These are phyloP conservation scores for Campopleginae sp. DNA, from an alignment of 2,888 invertebrate species.

Conservation along the genomic window DNA sequence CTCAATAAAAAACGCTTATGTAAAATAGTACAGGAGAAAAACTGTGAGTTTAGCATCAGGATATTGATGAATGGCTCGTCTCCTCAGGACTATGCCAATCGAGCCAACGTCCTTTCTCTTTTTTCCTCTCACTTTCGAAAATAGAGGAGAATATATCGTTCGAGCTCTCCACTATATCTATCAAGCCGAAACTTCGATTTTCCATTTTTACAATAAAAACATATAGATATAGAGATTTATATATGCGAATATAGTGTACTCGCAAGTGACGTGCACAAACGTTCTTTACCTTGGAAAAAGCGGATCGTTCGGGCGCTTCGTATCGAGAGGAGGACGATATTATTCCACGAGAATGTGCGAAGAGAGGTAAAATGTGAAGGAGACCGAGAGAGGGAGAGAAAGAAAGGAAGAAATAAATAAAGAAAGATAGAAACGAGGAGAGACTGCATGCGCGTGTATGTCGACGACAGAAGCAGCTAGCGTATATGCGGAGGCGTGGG, in stretches of 20 bases:
- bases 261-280: slow-evolving; percentile 48
- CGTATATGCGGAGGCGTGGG: slow-evolving; percentile 37
- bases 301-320: slow-evolving; percentile 47
- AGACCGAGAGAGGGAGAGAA: background rate
- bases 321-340: slow-evolving; percentile 50
- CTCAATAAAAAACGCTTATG: background rate
- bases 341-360: slow-evolving; percentile 58
- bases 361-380: slow-evolving; percentile 43
- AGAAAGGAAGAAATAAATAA: background rate
- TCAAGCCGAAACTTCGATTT: slow-evolving; percentile 34
- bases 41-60: slow-evolving; percentile 2
- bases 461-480: slow-evolving; percentile 44
- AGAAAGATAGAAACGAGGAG: background rate
- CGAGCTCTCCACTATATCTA: slow-evolving; percentile 33
- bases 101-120: slow-evolving; percentile 31
- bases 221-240: slow-evolving; percentile 14
- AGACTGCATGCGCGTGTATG: slow-evolving; percentile 14
- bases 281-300: slow-evolving; percentile 51
- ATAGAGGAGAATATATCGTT: slow-evolving; percentile 40
- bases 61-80: slow-evolving; percentile 1
- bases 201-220: slow-evolving; percentile 43
- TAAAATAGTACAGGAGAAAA: background rate
- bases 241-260: slow-evolving; percentile 28
- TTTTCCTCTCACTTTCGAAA: slow-evolving; percentile 14
- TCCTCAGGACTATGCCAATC: slow-evolving; percentile 17